Evolutionary conservation across 2,888 invertebrate species (phyloP), one percentile per base, ranked within the genome.

Genomic region (Troilus luridus): DNA sequence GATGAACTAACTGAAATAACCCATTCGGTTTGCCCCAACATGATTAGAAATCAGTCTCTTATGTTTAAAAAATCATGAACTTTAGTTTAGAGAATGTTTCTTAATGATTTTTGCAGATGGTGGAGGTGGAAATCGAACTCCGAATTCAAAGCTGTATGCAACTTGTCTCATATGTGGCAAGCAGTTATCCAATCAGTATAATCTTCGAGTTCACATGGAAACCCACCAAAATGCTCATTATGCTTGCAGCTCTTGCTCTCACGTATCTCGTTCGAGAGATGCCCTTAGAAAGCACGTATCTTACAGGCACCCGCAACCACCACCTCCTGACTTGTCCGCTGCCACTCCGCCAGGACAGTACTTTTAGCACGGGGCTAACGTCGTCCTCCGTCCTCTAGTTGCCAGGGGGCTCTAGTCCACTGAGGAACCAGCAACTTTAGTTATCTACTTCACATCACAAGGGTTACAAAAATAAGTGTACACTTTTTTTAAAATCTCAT

Each of bases 171-270:
- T 98, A 90, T 98, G 98, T 94, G 97, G 97, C 93, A 98, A 98
- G 94, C 97, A 97, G 91, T 95, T 98, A 89, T 98, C 97, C 94
- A 98, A 98, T 94, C 98, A 98, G 94, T 98, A 98, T 95, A 98
- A 98, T 94, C 94, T 98, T 93, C 95, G 98, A 92, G 98, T 98
- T 92, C 98, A 98, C 93, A 96, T 98, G 96, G 98, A 98, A 94
- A 98, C 98, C 41, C 98, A 98, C 94, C 97, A 98, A 93, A 98
- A 98, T 93, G 96, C 97, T 89, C 96, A 97, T 60, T 98, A 98
- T 94, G 97, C 98, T 62, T 98, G 98, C 93, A 96, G 96, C 92
- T 97, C 97, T 0, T 98, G 98, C 94, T 96, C 96, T 0, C 98
- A 98, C 94, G 98, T 98, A 72, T 98, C 98, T 77, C 95, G 98